Conservation (phyloP, 2,797 vertebrate species). For the Siniperca obscura region DNA sequence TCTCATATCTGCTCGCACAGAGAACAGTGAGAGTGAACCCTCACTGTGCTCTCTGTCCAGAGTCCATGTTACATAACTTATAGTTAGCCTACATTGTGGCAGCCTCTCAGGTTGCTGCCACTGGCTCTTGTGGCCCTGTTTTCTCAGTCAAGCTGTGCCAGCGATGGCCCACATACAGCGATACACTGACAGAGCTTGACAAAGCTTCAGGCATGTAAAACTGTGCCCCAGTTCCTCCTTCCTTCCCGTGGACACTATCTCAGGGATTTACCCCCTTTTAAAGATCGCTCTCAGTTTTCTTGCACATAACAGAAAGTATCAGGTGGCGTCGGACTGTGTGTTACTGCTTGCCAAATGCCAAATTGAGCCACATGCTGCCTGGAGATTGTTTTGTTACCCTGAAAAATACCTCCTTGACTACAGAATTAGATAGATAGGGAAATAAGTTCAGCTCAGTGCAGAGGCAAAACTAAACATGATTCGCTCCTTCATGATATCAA, state of each 20-base stretch:
- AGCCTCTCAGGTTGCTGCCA: slow-evolving; percentile 79
- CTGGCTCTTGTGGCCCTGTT: slow-evolving; percentile 74
- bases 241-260: slow-evolving; percentile 37
- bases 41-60: slow-evolving; percentile 45
- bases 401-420: slow-evolving; percentile 26
- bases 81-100: slow-evolving; percentile 79
- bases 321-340: slow-evolving; percentile 2
- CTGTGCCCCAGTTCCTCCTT: slow-evolving; percentile 50
- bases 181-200: slow-evolving; percentile 58
- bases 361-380: background rate
- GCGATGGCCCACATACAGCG: slow-evolving; percentile 77
- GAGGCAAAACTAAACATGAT: slow-evolving; percentile 3
- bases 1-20: slow-evolving; percentile 8
- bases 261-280: slow-evolving; percentile 33
- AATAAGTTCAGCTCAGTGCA: background rate
- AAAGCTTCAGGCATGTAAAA: slow-evolving; percentile 64
- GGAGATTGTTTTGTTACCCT: slow-evolving; percentile 12
- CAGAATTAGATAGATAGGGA: slow-evolving; percentile 3
- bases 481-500: slow-evolving; percentile 24
- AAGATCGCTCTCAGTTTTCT: slow-evolving; percentile 28
- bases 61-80: slow-evolving; percentile 73
- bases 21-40: slow-evolving; percentile 45
- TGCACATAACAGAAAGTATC: slow-evolving; percentile 42
- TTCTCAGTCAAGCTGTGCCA: slow-evolving; percentile 66
- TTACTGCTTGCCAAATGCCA: slow-evolving; percentile 20